Conservation (phyloP, 2,888 invertebrate species). For the Drosophila mulleri region DNA sequence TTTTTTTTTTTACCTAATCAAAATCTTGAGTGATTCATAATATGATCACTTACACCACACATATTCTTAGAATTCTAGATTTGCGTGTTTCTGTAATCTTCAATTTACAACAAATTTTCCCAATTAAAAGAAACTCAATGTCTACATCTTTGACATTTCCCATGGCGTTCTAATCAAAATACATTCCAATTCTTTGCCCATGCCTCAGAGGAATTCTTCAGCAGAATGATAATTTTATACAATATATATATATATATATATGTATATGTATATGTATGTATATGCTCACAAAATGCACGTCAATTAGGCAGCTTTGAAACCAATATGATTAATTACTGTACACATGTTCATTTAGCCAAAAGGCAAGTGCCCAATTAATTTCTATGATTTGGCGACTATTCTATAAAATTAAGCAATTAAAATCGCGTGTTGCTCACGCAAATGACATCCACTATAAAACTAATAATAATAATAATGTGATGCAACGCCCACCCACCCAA, state of each 20-base stretch:
- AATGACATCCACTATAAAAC: constrained; percentile 1
- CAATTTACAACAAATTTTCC: neutral
- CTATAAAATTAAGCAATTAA: constrained; percentile 44
- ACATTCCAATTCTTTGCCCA: neutral
- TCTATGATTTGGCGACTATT: constrained; percentile 23
- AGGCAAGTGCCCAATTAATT: constrained; percentile 52
- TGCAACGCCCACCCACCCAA: constrained; percentile 27
- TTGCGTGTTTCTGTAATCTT: neutral
- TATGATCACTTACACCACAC: neutral
- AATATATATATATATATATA: neutral
- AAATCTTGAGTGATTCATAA: neutral
- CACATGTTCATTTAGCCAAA: constrained; percentile 42
- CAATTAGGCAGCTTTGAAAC: constrained; percentile 24
- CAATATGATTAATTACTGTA: constrained; percentile 51
- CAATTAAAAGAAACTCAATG: neutral
- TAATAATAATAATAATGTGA: neutral
- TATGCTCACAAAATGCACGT: constrained; percentile 1
- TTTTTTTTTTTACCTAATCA: neutral
- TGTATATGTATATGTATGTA: neutral
- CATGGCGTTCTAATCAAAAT: constrained; percentile 1
- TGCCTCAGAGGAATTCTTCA: neutral
- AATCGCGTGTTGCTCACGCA: constrained; percentile 24
- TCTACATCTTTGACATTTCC: neutral
- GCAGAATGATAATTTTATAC: too few relatives aligned
- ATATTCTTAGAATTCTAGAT: neutral